Evolutionary conservation across 2,888 invertebrate genomes (phyloP), one percentile per base, ranked within the genome.

Genomic region (Mythimna albipuncta): DNA sequence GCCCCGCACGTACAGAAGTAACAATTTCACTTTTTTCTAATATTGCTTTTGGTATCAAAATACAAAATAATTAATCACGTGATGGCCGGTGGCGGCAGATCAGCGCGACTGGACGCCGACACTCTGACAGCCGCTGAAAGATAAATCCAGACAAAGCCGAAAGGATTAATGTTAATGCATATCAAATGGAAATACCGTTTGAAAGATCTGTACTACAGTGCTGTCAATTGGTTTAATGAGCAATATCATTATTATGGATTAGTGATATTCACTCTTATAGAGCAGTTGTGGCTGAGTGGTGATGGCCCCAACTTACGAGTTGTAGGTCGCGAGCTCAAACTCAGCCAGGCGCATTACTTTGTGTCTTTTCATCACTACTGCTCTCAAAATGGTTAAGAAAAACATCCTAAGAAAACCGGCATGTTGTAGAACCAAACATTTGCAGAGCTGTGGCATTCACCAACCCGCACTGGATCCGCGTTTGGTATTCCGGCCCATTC

Each of bases 71-170:
- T 69, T 26, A 32, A 47, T 66, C 16, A 11, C 26, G 10, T 77
- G 6, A 35, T 68, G 35, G 16, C 54, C 11, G n/a, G 38, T 13
- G 77, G 38, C 69, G 19, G 47, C 35, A 26, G 13, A 72, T 77
- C n/a, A 68, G 21, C 52, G 32, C 16, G 13, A 44, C 19, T 75
- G 21, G 32, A 19, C 21, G 50, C 50, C n/a, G 2, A 19, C 2
- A 11, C 19, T 35, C 44, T 54, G 52, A 44, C 41, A n/a, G 21
- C 21, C n/a, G 21, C 21, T 65, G 13, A 41, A 13, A 41, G 6
- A 21, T 35, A 10, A 76, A 66, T 26, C 32, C 19, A 32, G 41
- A n/a, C n/a, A 4, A 44, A 70, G 13, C 41, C 19, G 16, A 66
- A 44, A 38, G 6, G 13, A 38, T 44, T 44, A 44, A 35, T n/a